phyloP scores from a whole-genome alignment of 2,113 vertebrate genomes.

The Physeter macrocephalus region DNA sequence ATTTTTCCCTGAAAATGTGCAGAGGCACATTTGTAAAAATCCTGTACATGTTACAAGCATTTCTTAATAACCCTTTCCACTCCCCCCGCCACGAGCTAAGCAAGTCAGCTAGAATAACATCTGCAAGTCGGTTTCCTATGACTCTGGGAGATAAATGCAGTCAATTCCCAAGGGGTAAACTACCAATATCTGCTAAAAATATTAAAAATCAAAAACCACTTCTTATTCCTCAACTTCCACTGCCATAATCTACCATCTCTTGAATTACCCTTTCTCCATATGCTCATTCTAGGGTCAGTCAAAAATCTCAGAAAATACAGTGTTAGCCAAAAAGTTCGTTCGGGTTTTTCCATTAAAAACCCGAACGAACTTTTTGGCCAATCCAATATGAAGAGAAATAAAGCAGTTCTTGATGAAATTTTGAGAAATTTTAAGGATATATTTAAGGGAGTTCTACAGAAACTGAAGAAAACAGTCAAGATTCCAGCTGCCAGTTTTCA shows the following conservation, averaged over 20 bases:
- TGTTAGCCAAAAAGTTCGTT: too few relatives aligned
- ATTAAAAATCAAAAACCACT: background rate
- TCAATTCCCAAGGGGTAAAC: background rate
- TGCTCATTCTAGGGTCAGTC: background rate
- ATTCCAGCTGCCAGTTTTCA: background rate
- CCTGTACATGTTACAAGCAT: background rate
- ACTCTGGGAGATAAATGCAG: background rate
- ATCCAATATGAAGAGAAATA: background rate
- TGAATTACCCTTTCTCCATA: background rate
- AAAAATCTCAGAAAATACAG: constrained; percentile 1
- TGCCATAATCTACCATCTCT: background rate
- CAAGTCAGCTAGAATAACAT: background rate
- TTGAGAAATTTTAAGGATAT: background rate
- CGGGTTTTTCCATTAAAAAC: too few relatives aligned
- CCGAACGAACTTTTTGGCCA: too few relatives aligned
- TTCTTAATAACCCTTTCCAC: background rate
- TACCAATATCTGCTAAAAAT: background rate
- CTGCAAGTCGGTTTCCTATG: background rate
- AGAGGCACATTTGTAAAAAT: background rate
- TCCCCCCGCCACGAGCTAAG: background rate
- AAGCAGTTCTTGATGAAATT: background rate
- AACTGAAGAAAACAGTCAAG: background rate
- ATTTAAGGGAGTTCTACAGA: background rate
- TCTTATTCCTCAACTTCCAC: background rate
- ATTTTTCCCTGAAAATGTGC: background rate